These are phyloP conservation scores for Pseudoips prasinana DNA, from an alignment of 2,888 invertebrate species.

Conservation along the genomic window DNA sequence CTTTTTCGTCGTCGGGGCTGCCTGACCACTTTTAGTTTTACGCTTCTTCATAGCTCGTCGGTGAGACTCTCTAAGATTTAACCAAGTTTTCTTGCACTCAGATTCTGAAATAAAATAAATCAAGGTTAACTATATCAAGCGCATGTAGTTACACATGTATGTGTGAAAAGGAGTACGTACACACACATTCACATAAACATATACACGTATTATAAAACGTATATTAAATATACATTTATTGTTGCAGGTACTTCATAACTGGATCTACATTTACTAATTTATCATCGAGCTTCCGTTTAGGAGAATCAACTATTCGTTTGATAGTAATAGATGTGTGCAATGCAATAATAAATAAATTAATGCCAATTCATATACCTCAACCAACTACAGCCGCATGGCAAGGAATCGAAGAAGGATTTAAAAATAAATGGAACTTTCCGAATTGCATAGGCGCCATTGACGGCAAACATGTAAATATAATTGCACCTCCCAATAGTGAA, in stretches of 20 bases:
- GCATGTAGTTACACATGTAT: slow-evolving; percentile 14
- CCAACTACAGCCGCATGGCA: slow-evolving; percentile 14
- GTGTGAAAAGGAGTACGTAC: slow-evolving; percentile 15
- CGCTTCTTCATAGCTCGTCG: slow-evolving; percentile 24
- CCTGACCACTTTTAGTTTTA: slow-evolving; percentile 30
- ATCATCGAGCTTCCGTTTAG: slow-evolving; percentile 25
- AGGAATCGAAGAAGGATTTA: slow-evolving; percentile 15
- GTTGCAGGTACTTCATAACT: slow-evolving; percentile 28
- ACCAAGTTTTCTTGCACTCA: slow-evolving; percentile 30
- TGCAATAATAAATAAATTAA: slow-evolving; percentile 28
- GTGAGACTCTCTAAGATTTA: slow-evolving; percentile 25
- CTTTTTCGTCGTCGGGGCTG: slow-evolving; percentile 27
- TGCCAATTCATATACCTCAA: slow-evolving; percentile 23
- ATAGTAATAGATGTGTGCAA: slow-evolving; percentile 26
- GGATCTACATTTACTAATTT: slow-evolving; percentile 25
- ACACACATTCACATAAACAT: slow-evolving; percentile 13
- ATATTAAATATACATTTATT: slow-evolving; percentile 17
- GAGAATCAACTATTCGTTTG: slow-evolving; percentile 24
- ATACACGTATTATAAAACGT: slow-evolving; percentile 16
- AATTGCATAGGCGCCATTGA: slow-evolving; percentile 18
- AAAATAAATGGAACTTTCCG: slow-evolving; percentile 18
- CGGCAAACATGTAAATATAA: slow-evolving; percentile 21
- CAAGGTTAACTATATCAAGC: slow-evolving; percentile 17
- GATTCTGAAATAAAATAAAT: slow-evolving; percentile 28
- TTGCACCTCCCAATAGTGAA: slow-evolving; percentile 12